Evolutionary conservation across 2,113 vertebrate species (phyloP), one percentile per base, ranked within the genome.

Genomic region (Okapia johnstoni): DNA sequence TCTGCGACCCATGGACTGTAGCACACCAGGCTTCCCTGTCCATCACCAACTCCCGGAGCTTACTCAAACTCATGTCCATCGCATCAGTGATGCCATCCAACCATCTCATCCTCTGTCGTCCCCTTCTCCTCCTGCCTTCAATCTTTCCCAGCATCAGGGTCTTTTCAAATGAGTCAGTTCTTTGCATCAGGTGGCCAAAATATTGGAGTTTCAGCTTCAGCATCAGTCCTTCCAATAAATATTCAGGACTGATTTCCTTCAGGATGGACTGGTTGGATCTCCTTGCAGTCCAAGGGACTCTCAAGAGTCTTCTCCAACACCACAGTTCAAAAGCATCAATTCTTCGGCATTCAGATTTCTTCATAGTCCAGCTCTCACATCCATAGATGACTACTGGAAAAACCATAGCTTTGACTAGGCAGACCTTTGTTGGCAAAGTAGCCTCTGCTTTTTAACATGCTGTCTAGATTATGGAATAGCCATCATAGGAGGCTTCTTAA

Each of bases 31-130:
- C 66, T 1, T 40, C 66, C 21, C 36, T 73, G 19, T 40, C 66
- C 36, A 73, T 73, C 66, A 73, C 10, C 21, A 40, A 25, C 66
- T 40, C n/a, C 10, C 1, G 0, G 66, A 73, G 66, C 19, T 23
- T 40, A 6, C 66, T 40, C 36, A 73, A 73, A 73, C n/a, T 3
- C 66, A 25, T 6, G 36, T 6, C n/a, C 19, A 73, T 40, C 0
- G 0, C 2, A 0, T 73, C 36, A 25, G 36, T 40, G n/a, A 73
- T 40, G 1, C n/a, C 66, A 73, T 73, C 36, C n/a, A 73, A 25
- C 10, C 19, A 73, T 73, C 10, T 73, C 36, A 70, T 40, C 36
- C 21, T 70, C 10, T 40, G 66, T 73, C 5, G 3, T 0, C 19
- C n/a, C 1, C 21, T 73, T 73, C 19, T 40, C n/a, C 19, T 40